Evolutionary conservation across 1,140 invertebrate species (phyloP), one percentile per base, ranked within the genome.

Genomic region (Zaprionus gabonicus): DNA sequence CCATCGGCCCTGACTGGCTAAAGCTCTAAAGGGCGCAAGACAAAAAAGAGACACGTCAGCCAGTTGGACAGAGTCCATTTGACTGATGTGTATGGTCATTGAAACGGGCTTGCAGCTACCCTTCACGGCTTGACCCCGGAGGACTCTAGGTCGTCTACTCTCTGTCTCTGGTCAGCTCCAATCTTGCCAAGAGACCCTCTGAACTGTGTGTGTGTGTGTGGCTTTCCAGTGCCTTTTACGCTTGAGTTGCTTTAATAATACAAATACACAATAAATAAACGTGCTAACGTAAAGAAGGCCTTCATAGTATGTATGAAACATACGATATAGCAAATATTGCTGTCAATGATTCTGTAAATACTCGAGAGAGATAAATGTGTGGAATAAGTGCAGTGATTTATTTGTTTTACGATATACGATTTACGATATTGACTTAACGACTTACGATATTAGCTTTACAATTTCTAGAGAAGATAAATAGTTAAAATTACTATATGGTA

Each of bases 181-280:
- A 46, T 46, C 41, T 46, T 9, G 41, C 6, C 41, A 46, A 46
- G 41, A 46, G 17, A 46, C 15, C 41, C n/a, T 44, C 41, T 44
- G n/a, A 46, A 62, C 65, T 66, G 55, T 70, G 46, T 74, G 57
- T 36, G 36, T 17, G 41, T 25, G 13, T 17, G 20, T 67, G 4
- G 2, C 28, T 31, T 34, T 31, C 28, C 28, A 10, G 9, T 34
- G 36, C 13, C 10, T 82, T 86, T 88, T 74, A 88, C 83, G 67
- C 70, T 75, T 73, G 70, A 86, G 77, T 80, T 77, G 80, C 53
- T 80, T 70, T 69, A 80, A 83, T 86, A 86, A 88, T 88, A 77
- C 80, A 86, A 86, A 88, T 88, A 83, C 84, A 86, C 80, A 86
- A 83, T 88, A 88, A 86, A 88, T 86, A 88, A 87, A 80, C 67